Base-by-base conservation (phyloP, 2,888 invertebrate species). In the Melolontha melolontha region DNA sequence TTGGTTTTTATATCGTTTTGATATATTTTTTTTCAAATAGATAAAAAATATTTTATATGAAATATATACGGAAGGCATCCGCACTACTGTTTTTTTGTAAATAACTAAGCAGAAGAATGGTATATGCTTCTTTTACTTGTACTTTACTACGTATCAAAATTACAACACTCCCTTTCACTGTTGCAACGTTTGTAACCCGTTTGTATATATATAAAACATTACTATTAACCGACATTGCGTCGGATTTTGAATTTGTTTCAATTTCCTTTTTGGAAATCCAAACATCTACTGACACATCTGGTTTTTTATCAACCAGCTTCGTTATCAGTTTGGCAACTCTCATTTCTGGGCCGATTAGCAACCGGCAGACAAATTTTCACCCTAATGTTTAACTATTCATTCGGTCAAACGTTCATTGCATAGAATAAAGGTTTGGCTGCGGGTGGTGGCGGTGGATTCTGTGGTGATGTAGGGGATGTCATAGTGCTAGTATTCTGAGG, bases 371-470 rank as follows among this genome's bases (percentile, higher is more conserved):
- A 72, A 66, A 70, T 68, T 69, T 69, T 71, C 10, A 73, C 71
- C 69, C 59, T 57, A 55, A 71, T 72, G 65, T 70, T 75, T 78
- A 86, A 85, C 87, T 87, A 87, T 84, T 88, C 87, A 80, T 88
- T 86, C 79, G 87, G 89, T 93, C 91, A 94, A 84, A 94, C 93
- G 79, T 94, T 94, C 94, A 94, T 93, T 50, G 93, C 92, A 79
- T 94, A 94, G 81, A 92, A 93, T 40, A 93, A 86, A 42, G 91
- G 89, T 73, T 84, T 84, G 55, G 71, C 83, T 77, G 76, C 81
- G 80, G 75, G 83, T 79, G 66, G 82, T 81, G 84, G 84, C 67
- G 85, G 85, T 0, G 87, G 86, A 16, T 86, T 85, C 70, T 87
- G 87, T 27, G 86, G 80, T 2, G 86, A 80, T 22, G 83, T 84